Conservation (phyloP, 2,888 invertebrate species). For the Chrysodeixis includens region DNA sequence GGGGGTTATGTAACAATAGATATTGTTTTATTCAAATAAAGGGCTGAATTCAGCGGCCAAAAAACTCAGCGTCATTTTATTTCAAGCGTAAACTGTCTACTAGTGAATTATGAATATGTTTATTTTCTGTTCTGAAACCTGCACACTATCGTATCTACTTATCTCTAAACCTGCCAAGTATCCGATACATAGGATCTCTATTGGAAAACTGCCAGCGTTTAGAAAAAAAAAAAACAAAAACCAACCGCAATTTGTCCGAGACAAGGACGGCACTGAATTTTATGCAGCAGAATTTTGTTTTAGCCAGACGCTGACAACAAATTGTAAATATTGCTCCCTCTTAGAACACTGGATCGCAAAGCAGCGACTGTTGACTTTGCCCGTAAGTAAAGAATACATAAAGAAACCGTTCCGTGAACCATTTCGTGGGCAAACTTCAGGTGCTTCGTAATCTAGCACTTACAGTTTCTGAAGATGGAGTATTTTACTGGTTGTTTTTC, state of each 20-base stretch:
- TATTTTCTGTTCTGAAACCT: no score
- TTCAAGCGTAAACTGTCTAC: no score
- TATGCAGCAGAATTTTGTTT: neutral
- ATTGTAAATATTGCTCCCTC: neutral
- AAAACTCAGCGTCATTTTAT: no score
- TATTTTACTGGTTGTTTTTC: neutral
- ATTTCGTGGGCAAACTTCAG: neutral
- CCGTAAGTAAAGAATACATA: neutral
- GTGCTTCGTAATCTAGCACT: neutral
- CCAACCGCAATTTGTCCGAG: neutral
- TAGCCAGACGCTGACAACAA: neutral
- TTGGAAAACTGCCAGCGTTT: neutral
- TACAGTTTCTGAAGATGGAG: neutral
- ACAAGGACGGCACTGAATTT: neutral
- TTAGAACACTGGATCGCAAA: neutral
- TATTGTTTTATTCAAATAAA: no score
- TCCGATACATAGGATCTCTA: neutral
- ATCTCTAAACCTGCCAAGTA: neutral
- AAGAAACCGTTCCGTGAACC: neutral
- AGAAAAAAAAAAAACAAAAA: neutral
- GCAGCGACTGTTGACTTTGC: neutral
- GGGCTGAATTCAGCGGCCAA: no score
- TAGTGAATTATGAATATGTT: no score
- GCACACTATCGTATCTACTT: neutral
- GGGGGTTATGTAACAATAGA: no score